phyloP scores from a whole-genome alignment of 1,140 invertebrate genomes.

The Portunus trituberculatus region DNA sequence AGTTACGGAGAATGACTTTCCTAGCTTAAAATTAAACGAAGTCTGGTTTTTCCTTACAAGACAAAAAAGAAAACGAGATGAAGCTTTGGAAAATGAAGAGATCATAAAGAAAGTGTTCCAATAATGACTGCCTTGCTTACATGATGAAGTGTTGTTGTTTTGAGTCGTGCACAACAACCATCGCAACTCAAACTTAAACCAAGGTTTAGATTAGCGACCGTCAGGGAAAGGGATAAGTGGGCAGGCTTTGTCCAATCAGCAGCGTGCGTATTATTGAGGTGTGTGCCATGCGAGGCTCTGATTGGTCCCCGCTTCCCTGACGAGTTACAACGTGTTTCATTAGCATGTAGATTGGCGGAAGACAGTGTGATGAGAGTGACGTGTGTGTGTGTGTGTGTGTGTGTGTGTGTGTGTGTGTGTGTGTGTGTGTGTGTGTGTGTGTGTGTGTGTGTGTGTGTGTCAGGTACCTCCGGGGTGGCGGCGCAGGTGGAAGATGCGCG shows the following conservation, averaged over 20 bases:
- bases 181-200: neutral
- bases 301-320: constrained; percentile 27
- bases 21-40: too few relatives aligned
- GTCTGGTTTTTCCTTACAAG: too few relatives aligned
- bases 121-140: too few relatives aligned
- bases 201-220: constrained; percentile 7
- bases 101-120: too few relatives aligned
- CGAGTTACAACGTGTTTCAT: constrained; percentile 41
- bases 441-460: neutral
- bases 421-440: neutral
- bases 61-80: too few relatives aligned
- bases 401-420: constrained; percentile 34
- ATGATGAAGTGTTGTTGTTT: too few relatives aligned
- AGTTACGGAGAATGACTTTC: too few relatives aligned
- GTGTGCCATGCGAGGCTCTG: neutral
- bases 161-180: too few relatives aligned
- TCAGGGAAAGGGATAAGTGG: neutral
- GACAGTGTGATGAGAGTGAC: neutral
- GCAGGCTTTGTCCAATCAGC: constrained; percentile 33
- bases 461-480: neutral
- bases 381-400: constrained; percentile 25
- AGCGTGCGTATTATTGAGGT: constrained; percentile 27
- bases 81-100: too few relatives aligned
- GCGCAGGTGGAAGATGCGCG: neutral
- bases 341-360: constrained; percentile 45